Evolutionary conservation across 2,888 invertebrate genomes (phyloP), one percentile per base, ranked within the genome.

Genomic region (Tenthredo amoena): DNA sequence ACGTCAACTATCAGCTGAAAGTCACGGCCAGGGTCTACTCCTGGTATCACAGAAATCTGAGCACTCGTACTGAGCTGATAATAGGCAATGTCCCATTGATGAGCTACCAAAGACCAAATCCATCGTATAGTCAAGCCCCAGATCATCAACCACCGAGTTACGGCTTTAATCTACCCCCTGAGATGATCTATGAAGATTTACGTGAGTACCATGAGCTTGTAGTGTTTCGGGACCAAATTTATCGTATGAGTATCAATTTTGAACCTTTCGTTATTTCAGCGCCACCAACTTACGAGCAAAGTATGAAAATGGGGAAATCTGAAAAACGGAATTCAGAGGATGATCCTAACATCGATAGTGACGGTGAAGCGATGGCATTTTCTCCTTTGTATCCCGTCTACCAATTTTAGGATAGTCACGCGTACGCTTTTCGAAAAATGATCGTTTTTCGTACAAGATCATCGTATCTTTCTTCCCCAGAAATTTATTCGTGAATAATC

Each of bases 1-100:
- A 47, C 15, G 31, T 84, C n/a, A 55, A 47, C 21, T 84, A 84
- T 34, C 84, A 72, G 37, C 50, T 84, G 31, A 68, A 68, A 18
- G 71, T 84, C 15, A 72, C 50, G 15, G 84, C 84, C 2, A 72
- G 40, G 18, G 84, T 43, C 0, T 50, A 43, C 7, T 47, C 15
- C 34, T 84, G 68, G 77, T 77, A 77, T 37, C 84, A 84, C 31
- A 68, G 34, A 47, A 47, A 68, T 84, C 37, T 71, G 26, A 84
- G 37, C 18, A 6, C 31, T 55, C 50, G 18, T n/a, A 71, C 26
- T 0, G 72, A 72, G 21, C 9, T 84, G 10, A 84, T 84, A 10
- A 37, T 84, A 0, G 84, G 84, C 15, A 71, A 72, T 37, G 37
- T 84, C 10, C 71, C 84, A n/a, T 18, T 84, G 31, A 68, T 71